Evolutionary conservation across 2,888 invertebrate species (phyloP), one percentile per base, ranked within the genome.

Genomic region (Mycalesis mineus): DNA sequence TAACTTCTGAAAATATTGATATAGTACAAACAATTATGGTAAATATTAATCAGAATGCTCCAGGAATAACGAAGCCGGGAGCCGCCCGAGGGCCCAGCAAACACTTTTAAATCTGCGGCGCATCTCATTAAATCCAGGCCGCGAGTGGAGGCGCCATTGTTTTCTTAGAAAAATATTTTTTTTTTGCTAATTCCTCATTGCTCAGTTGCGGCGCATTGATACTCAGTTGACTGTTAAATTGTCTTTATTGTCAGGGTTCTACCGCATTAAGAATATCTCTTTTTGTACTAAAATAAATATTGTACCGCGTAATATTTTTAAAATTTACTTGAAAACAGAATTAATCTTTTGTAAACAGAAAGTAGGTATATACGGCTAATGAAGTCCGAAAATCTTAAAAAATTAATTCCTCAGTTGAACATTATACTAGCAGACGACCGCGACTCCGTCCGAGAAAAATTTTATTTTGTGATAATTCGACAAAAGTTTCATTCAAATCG

Each of bases 101-200:
- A 85, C 84, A 86, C 84, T 85, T 86, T 87, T 84, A 86, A 88
- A 52, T 88, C 86, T 84, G 71, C 75, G 73, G 81, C 87, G 85
- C 83, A 86, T 86, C 87, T 85, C 85, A 87, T 86, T 86, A 87
- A 87, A 87, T 84, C 81, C 81, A 78, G 76, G 76, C 77, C 73
- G 69, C 69, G 78, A 79, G 80, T 82, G 78, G 81, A 84, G 78
- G 80, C 79, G 74, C 82, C 75, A 84, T 87, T 86, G 83, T 85
- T 86, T 84, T 84, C 80, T 82, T 82, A 71, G 68, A 75, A 80
- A 77, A 75, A 78, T 81, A 82, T 79, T 78, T 82, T 84, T 61
- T 82, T 62, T 82, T 78, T 71, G 75, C 78, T 72, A 79, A 81
- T 83, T 84, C 81, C 78, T 77, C 79, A 77, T 70, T 71, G 77